phyloP scores from a whole-genome alignment of 2,113 vertebrate species.

The Pachycephala philippinensis region DNA sequence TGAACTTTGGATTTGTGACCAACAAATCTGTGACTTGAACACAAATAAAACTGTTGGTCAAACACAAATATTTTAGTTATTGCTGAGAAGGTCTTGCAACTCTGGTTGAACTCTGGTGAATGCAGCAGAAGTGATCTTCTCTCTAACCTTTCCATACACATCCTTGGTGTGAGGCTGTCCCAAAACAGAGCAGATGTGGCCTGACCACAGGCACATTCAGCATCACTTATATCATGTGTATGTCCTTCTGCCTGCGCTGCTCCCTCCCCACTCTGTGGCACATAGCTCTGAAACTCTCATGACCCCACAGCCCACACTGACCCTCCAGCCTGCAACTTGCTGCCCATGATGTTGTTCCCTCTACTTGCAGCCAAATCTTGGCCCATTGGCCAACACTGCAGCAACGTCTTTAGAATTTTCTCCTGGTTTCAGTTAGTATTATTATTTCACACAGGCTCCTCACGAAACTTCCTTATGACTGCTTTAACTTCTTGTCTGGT shows the following conservation, averaged over 20 bases:
- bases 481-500: background rate
- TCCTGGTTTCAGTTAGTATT: background rate
- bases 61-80: background rate
- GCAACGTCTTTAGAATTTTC: background rate
- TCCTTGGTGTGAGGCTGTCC: background rate
- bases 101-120: background rate
- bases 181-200: background rate
- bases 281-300: background rate
- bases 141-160: background rate
- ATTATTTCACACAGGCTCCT: background rate
- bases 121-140: background rate
- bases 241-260: background rate
- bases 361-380: background rate
- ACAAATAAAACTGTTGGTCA: background rate
- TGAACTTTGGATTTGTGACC: background rate
- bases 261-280: background rate
- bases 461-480: background rate
- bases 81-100: background rate
- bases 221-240: background rate
- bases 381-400: background rate
- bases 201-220: background rate
- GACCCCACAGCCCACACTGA: background rate
- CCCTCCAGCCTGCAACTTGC: background rate
- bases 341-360: fast-evolving
- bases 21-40: background rate